Conservation (phyloP, 2,797 vertebrate species). For the Anomalospiza imberbis region DNA sequence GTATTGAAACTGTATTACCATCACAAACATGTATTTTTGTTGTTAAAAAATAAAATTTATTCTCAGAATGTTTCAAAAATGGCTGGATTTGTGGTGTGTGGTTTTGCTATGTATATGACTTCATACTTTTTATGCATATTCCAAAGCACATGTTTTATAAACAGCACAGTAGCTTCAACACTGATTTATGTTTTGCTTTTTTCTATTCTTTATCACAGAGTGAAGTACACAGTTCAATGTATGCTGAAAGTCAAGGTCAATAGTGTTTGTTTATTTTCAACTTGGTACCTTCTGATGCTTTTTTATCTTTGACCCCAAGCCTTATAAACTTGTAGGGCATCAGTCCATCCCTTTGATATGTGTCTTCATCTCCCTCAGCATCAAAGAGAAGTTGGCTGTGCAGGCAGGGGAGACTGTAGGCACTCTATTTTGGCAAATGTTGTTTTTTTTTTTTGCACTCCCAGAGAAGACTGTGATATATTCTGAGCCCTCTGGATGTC, state of each 20-base stretch:
- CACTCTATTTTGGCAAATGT: background rate
- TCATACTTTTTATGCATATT: background rate
- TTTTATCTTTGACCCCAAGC: constrained; percentile 18
- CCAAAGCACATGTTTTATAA: background rate
- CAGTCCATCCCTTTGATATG: background rate
- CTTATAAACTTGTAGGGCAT: background rate
- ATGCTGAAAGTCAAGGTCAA: background rate
- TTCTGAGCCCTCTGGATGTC: background rate
- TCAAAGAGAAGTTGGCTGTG: background rate
- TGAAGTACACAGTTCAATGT: background rate
- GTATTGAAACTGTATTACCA: background rate
- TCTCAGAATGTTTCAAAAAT: background rate
- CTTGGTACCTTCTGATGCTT: background rate
- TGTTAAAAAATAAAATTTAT: background rate
- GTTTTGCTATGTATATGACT: background rate
- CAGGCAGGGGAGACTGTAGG: background rate
- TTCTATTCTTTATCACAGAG: background rate
- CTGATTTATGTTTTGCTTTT: background rate
- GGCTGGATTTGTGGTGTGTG: background rate
- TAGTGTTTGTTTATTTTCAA: constrained; percentile 4
- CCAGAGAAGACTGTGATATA: background rate
- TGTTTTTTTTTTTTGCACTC: background rate
- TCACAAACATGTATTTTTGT: background rate
- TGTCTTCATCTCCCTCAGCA: background rate
- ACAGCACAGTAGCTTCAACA: background rate